A percentile compares a stretch with the other conserved stretches of the same genome.
These are phyloP conservation scores for Papilio dardanus DNA, from an alignment of 1,140 invertebrate genomes.

Conservation along the genomic window DNA sequence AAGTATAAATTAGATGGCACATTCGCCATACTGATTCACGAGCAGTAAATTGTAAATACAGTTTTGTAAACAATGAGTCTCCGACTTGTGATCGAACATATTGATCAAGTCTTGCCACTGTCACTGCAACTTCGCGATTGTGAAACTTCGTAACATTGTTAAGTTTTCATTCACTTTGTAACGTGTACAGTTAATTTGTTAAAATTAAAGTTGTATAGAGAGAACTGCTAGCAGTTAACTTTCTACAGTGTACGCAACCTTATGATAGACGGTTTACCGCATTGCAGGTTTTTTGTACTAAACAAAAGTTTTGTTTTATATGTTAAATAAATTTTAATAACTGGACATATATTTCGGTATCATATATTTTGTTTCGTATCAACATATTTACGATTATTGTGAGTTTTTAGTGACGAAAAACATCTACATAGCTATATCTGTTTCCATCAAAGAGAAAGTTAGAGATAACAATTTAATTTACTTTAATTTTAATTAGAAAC, in stretches of 20 bases:
- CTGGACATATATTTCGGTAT: too few relatives aligned
- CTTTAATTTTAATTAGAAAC: too few relatives aligned
- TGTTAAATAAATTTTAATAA: too few relatives aligned
- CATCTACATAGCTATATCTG: too few relatives aligned
- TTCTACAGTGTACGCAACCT: not conserved
- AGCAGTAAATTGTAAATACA: not conserved
- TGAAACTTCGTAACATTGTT: not conserved
- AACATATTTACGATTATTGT: too few relatives aligned
- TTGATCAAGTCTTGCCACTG: slow-evolving; percentile 11
- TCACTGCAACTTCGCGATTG: not conserved
- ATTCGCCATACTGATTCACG: not conserved
- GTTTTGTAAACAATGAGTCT: slow-evolving; percentile 21
- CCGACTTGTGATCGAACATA: not conserved
- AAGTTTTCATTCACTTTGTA: not conserved
- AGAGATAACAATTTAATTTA: too few relatives aligned
- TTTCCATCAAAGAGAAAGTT: too few relatives aligned
- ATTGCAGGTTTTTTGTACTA: not conserved
- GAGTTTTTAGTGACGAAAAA: too few relatives aligned
- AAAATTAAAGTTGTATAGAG: not conserved
- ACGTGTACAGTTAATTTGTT: not conserved
- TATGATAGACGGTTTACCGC: not conserved
- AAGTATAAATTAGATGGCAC: not conserved
- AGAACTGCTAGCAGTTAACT: not conserved
- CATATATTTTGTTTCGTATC: too few relatives aligned
- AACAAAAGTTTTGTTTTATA: too few relatives aligned